Conservation (phyloP, 2,888 invertebrate species). For the Drosophila setosimentum region DNA sequence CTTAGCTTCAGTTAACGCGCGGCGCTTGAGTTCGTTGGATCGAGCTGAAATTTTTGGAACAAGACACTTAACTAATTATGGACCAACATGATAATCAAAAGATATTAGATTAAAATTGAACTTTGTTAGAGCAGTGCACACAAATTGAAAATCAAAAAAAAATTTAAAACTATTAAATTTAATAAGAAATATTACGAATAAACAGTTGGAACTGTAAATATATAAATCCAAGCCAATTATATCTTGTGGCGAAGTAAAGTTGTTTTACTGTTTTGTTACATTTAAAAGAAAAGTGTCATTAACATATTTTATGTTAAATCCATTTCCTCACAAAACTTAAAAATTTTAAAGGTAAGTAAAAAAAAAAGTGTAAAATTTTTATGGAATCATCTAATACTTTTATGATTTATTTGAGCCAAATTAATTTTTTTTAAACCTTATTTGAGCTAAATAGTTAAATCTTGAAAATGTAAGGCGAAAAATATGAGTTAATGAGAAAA, state of each 20-base stretch:
- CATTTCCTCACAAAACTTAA: background rate
- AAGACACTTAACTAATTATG: constrained; percentile 33
- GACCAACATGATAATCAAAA: constrained; percentile 59
- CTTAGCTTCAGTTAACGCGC: constrained; percentile 83
- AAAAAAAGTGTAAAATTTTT: background rate
- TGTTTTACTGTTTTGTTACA: background rate
- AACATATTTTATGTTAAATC: background rate
- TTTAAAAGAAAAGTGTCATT: background rate
- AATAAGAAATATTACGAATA: background rate
- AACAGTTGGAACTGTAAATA: background rate
- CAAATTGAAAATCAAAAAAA: constrained; percentile 1
- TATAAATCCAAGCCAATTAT: background rate
- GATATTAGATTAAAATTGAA: constrained; percentile 14
- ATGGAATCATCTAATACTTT: background rate
- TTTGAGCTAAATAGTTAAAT: background rate
- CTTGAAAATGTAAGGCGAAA: background rate
- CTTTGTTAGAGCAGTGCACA: constrained; percentile 32
- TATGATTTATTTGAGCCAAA: background rate
- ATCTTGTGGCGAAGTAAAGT: background rate
- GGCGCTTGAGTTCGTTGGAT: constrained; percentile 80
- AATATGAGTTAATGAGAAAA: background rate
- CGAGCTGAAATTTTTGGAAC: constrained; percentile 61
- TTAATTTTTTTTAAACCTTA: background rate
- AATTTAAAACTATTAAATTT: background rate
- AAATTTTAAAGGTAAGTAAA: constrained; percentile 1